These are phyloP conservation scores for Apantesis nais DNA, from an alignment of 2,888 invertebrate genomes.

Conservation along the genomic window DNA sequence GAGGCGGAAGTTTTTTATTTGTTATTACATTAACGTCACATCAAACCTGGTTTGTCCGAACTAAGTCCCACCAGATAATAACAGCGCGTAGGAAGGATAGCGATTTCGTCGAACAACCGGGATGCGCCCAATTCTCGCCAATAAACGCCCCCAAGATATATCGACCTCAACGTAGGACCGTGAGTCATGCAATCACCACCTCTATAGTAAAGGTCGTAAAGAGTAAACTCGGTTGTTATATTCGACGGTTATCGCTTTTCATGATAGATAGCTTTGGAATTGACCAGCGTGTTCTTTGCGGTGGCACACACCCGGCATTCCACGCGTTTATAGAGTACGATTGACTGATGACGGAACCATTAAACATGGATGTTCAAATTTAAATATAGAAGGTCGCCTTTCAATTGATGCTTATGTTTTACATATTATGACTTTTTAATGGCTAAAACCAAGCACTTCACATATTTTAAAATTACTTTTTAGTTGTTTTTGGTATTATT, in stretches of 20 bases:
- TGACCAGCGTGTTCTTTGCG: constrained; percentile 68
- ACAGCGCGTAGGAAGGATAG: constrained; percentile 78
- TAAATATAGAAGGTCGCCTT: constrained; percentile 48
- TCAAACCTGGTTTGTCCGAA: constrained; percentile 68
- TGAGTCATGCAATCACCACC: constrained; percentile 66
- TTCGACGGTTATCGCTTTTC: constrained; percentile 59
- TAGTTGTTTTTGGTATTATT: neutral
- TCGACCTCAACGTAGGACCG: constrained; percentile 66
- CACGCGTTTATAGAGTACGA: constrained; percentile 60
- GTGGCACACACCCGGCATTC: constrained; percentile 66
- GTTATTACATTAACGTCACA: constrained; percentile 67
- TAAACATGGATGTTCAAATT: constrained; percentile 59
- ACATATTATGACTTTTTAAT: neutral
- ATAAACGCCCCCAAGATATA: constrained; percentile 80
- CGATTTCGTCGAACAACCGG: constrained; percentile 82
- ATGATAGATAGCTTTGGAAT: constrained; percentile 65
- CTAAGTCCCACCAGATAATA: constrained; percentile 74
- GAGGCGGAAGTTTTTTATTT: constrained; percentile 64
- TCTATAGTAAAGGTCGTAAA: constrained; percentile 63
- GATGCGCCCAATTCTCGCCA: constrained; percentile 85
- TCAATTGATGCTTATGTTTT: neutral
- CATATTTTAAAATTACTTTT: neutral
- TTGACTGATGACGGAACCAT: constrained; percentile 62
- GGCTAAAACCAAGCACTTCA: neutral
- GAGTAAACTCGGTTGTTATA: constrained; percentile 66